A percentile compares a stretch with the other conserved stretches of the same genome.
Evolutionary conservation across 2,888 invertebrate species (phyloP).

Genomic region (Hofmannophila pseudospretella): DNA sequence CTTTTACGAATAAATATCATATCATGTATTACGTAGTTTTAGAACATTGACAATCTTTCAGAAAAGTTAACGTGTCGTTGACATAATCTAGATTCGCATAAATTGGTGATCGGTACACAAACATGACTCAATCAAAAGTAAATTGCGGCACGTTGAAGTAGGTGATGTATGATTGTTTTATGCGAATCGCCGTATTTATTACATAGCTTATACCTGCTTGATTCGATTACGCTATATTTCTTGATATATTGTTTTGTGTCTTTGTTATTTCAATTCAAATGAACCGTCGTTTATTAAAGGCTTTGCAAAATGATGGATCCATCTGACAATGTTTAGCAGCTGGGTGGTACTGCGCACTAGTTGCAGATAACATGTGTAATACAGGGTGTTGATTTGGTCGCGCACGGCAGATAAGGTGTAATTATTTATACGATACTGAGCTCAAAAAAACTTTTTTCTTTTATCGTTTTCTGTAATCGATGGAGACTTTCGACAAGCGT

Average conservation of each 20-base stretch:
- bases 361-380: constrained; percentile 21
- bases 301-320: not conserved
- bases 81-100: constrained; percentile 4
- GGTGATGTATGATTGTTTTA: not conserved
- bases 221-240: not conserved
- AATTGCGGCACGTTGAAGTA: no score
- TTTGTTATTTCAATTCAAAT: no score
- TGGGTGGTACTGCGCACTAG: constrained; percentile 28
- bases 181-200: not conserved
- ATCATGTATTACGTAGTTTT: no score
- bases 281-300: not conserved
- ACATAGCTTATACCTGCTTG: not conserved
- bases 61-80: constrained; percentile 1
- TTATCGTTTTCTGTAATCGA: no score
- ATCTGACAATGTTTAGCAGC: not conserved
- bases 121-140: not conserved
- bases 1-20: no score
- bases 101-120: not conserved
- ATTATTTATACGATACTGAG: no score
- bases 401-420: no score
- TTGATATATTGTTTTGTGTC: not conserved
- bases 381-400: no score
- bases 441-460: no score
- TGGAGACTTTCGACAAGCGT: no score
- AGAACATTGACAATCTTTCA: not conserved